phyloP scores from a whole-genome alignment of 1,140 invertebrate genomes.

The Ridgeia piscesae region DNA sequence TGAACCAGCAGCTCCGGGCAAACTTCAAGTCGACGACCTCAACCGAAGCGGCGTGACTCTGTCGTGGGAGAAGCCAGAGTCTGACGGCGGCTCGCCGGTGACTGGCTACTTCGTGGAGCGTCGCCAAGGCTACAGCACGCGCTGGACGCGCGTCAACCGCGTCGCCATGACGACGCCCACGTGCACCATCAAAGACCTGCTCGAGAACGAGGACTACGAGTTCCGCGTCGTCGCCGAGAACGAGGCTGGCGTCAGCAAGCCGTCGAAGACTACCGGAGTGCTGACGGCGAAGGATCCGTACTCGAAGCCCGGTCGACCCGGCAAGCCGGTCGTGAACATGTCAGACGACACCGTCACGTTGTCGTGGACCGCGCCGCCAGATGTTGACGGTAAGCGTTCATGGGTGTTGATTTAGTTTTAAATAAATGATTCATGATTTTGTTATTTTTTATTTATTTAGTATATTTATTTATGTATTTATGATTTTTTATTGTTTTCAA shows the following conservation, averaged over 20 bases:
- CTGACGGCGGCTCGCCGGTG: slow-evolving; percentile 87
- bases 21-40: slow-evolving; percentile 83
- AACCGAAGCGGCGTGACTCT: slow-evolving; percentile 94
- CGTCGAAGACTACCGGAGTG: slow-evolving; percentile 62
- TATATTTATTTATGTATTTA: no score
- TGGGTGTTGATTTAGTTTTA: not conserved
- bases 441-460: no score
- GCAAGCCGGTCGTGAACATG: not conserved
- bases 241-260: slow-evolving; percentile 79
- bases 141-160: slow-evolving; percentile 92
- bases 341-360: not conserved
- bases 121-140: slow-evolving; percentile 70
- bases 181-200: slow-evolving; percentile 83
- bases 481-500: no score
- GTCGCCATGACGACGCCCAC: slow-evolving; percentile 78
- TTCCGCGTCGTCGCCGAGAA: slow-evolving; percentile 94
- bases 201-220: slow-evolving; percentile 93
- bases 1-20: slow-evolving; percentile 79
- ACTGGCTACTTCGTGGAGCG: slow-evolving; percentile 96
- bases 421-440: not conserved
- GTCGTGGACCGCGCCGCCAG: slow-evolving; percentile 22
- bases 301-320: slow-evolving; percentile 27
- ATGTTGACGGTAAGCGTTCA: not conserved
- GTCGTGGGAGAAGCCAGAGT: slow-evolving; percentile 87
- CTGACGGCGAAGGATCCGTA: slow-evolving; percentile 82